A percentile compares a stretch with the other conserved stretches of the same genome.
Evolutionary conservation across 1,140 invertebrate species (phyloP).

Genomic region (Galleria mellonella): DNA sequence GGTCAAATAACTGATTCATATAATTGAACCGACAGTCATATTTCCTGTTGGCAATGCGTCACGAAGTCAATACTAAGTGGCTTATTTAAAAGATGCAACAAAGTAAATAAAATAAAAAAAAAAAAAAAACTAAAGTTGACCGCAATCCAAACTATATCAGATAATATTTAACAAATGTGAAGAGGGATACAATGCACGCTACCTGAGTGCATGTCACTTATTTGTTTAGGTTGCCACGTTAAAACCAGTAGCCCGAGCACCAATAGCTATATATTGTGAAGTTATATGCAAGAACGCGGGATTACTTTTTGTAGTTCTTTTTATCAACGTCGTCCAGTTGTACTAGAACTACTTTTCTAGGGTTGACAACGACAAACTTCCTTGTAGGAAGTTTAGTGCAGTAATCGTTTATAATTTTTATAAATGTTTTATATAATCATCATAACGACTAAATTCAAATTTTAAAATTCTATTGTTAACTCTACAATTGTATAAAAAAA

Average conservation of each 20-base stretch:
- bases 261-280: constrained; percentile 42
- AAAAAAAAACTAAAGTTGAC: constrained; percentile 13
- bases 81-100: no score
- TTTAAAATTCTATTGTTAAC: no score
- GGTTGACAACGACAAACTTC: constrained; percentile 25
- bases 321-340: constrained; percentile 49
- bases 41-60: no score
- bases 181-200: constrained; percentile 47
- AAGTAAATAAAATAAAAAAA: constrained; percentile 1
- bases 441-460: no score
- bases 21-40: no score
- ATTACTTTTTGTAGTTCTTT: constrained; percentile 61
- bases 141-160: constrained; percentile 48
- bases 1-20: no score
- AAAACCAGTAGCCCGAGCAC: constrained; percentile 66
- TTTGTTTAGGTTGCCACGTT: constrained; percentile 64
- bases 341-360: constrained; percentile 41
- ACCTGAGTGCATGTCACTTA: constrained; percentile 63
- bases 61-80: no score
- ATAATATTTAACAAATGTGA: constrained; percentile 65
- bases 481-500: no score
- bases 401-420: no score
- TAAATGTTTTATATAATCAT: no score
- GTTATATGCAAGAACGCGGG: constrained; percentile 31
- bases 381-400: neutral